A percentile compares a stretch with the other conserved stretches of the same genome.
Evolutionary conservation across 1,140 invertebrate species (phyloP).

Genomic region (Hestina assimilis): DNA sequence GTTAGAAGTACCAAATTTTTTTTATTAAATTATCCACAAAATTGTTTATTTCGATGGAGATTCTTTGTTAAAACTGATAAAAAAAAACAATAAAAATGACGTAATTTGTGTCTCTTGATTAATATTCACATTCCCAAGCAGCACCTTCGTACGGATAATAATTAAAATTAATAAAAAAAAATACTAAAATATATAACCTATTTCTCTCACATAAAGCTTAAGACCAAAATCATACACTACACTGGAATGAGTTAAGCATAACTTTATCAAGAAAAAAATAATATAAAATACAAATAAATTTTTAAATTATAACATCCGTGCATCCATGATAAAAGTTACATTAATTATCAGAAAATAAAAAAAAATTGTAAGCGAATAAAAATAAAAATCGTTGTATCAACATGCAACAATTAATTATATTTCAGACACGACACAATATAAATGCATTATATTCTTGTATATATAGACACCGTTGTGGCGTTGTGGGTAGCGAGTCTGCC

Average conservation of each 20-base stretch:
- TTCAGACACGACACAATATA: conserved; percentile 47
- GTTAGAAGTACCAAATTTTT: conserved; percentile 44
- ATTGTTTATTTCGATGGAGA: conserved; percentile 51
- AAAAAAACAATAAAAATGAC: conserved; percentile 33
- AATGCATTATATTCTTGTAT: conserved; percentile 53
- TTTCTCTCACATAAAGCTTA: conserved; percentile 70
- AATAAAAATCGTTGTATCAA: conserved; percentile 63
- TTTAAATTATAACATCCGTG: conserved; percentile 49
- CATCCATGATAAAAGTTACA: conserved; percentile 42
- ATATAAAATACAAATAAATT: conserved; percentile 30
- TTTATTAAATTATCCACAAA: conserved; percentile 47
- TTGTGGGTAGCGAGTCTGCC: too few relatives aligned
- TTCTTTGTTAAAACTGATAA: conserved; percentile 48
- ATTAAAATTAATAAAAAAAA: conserved; percentile 59
- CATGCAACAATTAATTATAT: conserved; percentile 32
- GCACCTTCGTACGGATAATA: conserved; percentile 61
- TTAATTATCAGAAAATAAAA: conserved; percentile 48
- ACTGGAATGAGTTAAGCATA: conserved; percentile 73
- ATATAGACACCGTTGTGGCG: too few relatives aligned
- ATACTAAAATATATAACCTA: conserved; percentile 59
- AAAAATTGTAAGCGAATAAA: conserved; percentile 57
- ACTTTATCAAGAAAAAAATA: conserved; percentile 52
- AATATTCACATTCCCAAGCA: conserved; percentile 54
- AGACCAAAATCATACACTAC: conserved; percentile 62
- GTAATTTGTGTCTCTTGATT: conserved; percentile 33